Evolutionary conservation across 2,113 vertebrate genomes (phyloP).

Genomic region (Petrocephalus zakoni): DNA sequence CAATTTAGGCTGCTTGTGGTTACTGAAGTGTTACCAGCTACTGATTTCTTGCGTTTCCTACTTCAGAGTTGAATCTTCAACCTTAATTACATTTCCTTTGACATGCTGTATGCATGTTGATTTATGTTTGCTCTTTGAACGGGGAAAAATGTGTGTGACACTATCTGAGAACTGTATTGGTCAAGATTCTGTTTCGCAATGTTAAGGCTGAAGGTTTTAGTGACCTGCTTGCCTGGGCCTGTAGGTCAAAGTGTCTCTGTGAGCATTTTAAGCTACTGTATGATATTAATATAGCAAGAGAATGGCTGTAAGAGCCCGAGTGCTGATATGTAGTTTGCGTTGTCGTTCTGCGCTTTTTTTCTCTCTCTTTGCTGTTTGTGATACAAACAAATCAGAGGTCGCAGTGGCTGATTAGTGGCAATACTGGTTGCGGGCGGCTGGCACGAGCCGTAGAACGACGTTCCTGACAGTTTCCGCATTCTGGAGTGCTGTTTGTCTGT

Average conservation of each 20-base stretch:
- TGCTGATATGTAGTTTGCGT: background rate
- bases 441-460: background rate
- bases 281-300: background rate
- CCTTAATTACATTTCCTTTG: background rate
- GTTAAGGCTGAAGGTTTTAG: background rate
- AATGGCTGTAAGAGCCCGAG: background rate
- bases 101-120: background rate
- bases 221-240: background rate
- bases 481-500: background rate
- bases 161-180: background rate
- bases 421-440: background rate
- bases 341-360: background rate
- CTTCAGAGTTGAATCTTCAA: slow-evolving; percentile 6
- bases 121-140: background rate
- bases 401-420: background rate
- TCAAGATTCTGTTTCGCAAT: background rate
- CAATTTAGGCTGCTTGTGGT: background rate
- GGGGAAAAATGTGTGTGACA: background rate
- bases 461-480: background rate
- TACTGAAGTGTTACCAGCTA: background rate
- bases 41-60: background rate
- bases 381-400: slow-evolving; percentile 10
- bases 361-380: slow-evolving; percentile 3
- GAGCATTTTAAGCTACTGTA: background rate
- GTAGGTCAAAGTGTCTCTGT: background rate